Conservation (phyloP, 2,113 vertebrate species). For the Chaetodon auriga region DNA sequence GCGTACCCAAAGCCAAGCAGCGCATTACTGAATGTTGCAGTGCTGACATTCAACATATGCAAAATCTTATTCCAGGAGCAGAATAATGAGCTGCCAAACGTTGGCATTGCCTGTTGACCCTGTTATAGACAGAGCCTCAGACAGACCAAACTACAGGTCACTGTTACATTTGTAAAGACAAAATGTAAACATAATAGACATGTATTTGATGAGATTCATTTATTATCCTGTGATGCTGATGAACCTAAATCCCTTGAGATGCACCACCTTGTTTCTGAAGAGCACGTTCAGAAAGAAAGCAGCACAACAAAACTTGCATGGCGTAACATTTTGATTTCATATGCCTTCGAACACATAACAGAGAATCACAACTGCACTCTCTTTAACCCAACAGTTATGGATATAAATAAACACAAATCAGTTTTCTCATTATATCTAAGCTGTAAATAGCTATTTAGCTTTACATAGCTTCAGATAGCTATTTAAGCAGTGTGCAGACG, state of each 20-base stretch:
- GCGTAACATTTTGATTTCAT: constrained; percentile 3
- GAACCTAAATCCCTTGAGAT: neutral
- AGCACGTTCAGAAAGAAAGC: neutral
- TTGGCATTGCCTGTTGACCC: constrained; percentile 7
- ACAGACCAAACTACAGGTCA: neutral
- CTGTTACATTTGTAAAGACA: neutral
- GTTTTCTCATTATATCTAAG: constrained; percentile 27
- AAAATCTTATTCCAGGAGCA: constrained; percentile 20
- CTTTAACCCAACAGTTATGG: neutral
- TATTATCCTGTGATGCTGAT: neutral
- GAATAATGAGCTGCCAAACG: constrained; percentile 34
- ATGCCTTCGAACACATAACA: neutral
- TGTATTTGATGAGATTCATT: neutral
- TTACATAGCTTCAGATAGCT: neutral
- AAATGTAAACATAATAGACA: neutral
- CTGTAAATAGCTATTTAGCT: neutral
- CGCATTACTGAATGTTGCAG: constrained; percentile 21
- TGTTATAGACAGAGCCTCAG: neutral
- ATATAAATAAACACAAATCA: constrained; percentile 37
- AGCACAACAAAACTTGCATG: neutral
- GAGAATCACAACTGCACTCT: neutral
- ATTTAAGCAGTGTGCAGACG: constrained; percentile 18
- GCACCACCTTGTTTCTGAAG: neutral
- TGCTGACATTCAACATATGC: constrained; percentile 23
- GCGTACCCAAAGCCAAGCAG: neutral